A percentile compares a stretch with the other conserved stretches of the same genome.
Evolutionary conservation across 1,140 invertebrate species (phyloP).

Genomic region (Cataglyphis hispanica): DNA sequence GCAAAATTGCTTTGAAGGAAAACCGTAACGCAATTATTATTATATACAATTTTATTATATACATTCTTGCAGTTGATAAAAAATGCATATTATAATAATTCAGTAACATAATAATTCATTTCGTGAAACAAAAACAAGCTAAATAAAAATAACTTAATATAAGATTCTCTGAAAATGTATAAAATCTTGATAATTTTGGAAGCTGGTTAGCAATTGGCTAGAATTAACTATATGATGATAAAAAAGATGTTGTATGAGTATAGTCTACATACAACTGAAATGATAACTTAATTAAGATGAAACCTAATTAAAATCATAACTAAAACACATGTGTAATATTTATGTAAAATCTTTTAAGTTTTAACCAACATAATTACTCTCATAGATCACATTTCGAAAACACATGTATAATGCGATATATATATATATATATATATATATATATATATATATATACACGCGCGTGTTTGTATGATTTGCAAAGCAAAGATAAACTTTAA

Average conservation of each 20-base stretch:
- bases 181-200: not conserved
- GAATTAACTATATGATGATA: not conserved
- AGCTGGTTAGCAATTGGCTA: not conserved
- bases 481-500: not conserved
- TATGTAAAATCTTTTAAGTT: not conserved
- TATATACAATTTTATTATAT: not conserved
- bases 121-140: not conserved
- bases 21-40: not conserved
- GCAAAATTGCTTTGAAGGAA: not conserved
- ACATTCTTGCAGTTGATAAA: not conserved
- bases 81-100: not conserved
- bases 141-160: conserved; percentile 14
- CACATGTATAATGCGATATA: not conserved
- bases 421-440: too few species aligned
- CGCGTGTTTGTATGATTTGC: not conserved
- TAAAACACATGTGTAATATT: not conserved
- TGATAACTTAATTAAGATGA: not conserved
- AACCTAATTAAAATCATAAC: not conserved
- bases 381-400: not conserved
- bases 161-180: not conserved
- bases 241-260: not conserved
- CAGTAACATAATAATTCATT: not conserved
- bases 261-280: not conserved
- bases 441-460: too few species aligned
- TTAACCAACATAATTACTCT: not conserved